phyloP scores from a whole-genome alignment of 2,888 invertebrate genomes.

The Watsonalla cultraria region DNA sequence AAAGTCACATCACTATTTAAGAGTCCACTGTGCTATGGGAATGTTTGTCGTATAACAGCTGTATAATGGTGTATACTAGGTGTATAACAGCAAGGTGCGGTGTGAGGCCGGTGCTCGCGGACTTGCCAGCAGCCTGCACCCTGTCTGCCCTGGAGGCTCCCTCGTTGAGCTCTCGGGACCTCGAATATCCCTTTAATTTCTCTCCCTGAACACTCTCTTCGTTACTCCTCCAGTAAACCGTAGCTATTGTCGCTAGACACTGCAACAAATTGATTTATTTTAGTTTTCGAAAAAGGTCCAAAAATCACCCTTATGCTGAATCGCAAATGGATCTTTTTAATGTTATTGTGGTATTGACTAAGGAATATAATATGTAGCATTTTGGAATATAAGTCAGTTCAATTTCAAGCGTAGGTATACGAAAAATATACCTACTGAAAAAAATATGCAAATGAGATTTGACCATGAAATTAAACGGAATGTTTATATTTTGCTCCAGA shows the following conservation, averaged over 20 bases:
- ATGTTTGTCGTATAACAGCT: neutral
- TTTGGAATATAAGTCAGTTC: no score
- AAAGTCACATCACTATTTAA: neutral
- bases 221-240: conserved; percentile 91
- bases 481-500: no score
- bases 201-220: conserved; percentile 92
- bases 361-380: no score
- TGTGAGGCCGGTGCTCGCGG: conserved; percentile 33
- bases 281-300: conserved; percentile 2
- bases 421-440: no score
- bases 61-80: conserved; percentile 19
- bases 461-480: no score
- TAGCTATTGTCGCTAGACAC: conserved; percentile 92
- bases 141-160: conserved; percentile 84
- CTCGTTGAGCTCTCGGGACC: conserved; percentile 86
- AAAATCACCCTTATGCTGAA: no score
- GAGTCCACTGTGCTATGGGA: conserved; percentile 13
- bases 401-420: no score
- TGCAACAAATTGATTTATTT: conserved; percentile 38
- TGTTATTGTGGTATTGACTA: no score
- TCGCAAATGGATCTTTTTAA: no score
- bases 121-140: conserved; percentile 81
- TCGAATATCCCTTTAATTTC: conserved; percentile 85
- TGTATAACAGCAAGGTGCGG: conserved; percentile 28
- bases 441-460: no score